Evolutionary conservation across 2,797 vertebrate species (phyloP), one percentile per base, ranked within the genome.

Genomic region (Geotrypetes seraphini): DNA sequence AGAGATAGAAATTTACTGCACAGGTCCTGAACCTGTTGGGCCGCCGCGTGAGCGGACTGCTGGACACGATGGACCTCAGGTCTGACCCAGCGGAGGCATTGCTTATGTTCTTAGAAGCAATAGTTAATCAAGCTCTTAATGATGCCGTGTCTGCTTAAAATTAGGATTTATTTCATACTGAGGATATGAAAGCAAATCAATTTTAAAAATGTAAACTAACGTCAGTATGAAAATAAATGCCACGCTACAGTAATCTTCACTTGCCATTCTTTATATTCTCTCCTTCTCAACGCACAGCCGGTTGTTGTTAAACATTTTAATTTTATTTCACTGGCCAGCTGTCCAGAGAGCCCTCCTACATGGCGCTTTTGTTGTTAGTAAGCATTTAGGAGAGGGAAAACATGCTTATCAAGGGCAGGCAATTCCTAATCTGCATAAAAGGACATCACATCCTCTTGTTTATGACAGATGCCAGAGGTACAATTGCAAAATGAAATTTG

Each of bases 171-270:
- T n/a, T n/a, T n/a, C n/a, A n/a, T n/a, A 31, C 18, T 4, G 36
- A 16, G 14, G 12, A 41, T 9, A 21, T 7, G 48, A 6, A 7
- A 14, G 22, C 19, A 34, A 43, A 52, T 38, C 52, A 47, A 42
- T 37, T 48, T 9, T 25, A 39, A 38, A 52, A 28, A 12, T 19
- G 3, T 29, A 50, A 47, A 19, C n/a, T 56, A 30, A 3, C 11
- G 37, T 25, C 47, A 26, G 23, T 46, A 58, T 50, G 33, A 63
- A 63, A 40, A 40, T 20, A 53, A n/a, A 31, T 40, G 45, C 28
- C 47, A 50, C 21, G 50, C 12, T 33, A 12, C 7, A 26, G 15
- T 22, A 30, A 55, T 59, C 29, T 45, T 22, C 36, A 51, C 12
- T 41, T 47, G 5, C 7, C 43, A 2, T 29, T n/a, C 17, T 57